phyloP scores from a whole-genome alignment of 2,797 vertebrate species.

The Lepus townsendii region DNA sequence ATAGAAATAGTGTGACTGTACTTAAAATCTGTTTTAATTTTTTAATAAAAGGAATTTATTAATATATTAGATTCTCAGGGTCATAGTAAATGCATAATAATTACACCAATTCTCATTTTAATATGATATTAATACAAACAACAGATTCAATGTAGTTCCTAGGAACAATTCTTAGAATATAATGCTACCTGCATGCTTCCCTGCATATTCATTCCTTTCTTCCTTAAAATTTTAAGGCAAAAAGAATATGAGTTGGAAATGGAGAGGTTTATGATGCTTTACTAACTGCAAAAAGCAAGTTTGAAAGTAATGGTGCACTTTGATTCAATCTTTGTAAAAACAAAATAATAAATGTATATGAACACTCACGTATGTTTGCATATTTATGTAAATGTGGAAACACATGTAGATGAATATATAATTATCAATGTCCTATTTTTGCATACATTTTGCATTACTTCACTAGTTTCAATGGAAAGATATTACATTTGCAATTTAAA shows the following conservation, averaged over 20 bases:
- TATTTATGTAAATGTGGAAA: not conserved
- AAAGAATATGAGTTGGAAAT: conserved; percentile 28
- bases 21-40: not conserved
- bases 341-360: not conserved
- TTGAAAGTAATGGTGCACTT: not conserved
- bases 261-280: not conserved
- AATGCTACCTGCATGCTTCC: too few relatives aligned
- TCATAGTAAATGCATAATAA: too few relatives aligned
- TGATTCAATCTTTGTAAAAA: not conserved
- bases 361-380: not conserved
- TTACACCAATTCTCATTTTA: too few relatives aligned
- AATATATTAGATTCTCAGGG: too few relatives aligned
- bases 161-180: not conserved
- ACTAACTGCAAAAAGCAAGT: conserved; percentile 22
- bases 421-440: not conserved
- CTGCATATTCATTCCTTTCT: too few relatives aligned
- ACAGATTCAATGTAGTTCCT: not conserved
- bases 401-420: not conserved
- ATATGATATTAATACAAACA: too few relatives aligned
- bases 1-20: not conserved
- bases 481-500: not conserved
- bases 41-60: too few relatives aligned
- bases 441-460: conserved; percentile 20
- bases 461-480: conserved; percentile 6
- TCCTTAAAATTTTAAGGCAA: not conserved